Evolutionary conservation across 2,888 invertebrate species (phyloP).

Genomic region (Pharmacophagus antenor): DNA sequence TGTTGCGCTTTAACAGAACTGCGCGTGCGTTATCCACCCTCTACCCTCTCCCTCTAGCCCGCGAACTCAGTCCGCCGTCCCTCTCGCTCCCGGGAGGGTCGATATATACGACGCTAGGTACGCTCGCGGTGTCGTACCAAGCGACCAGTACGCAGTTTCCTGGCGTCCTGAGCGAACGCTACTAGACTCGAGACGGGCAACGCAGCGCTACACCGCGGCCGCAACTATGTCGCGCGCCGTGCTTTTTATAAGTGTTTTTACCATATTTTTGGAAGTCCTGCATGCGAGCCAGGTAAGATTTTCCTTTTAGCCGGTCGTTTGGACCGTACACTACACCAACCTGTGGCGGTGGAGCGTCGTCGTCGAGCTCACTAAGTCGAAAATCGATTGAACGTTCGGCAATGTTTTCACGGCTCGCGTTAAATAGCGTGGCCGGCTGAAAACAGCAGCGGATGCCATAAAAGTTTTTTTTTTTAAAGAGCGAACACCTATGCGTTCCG

Average conservation of each 20-base stretch:
- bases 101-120: conserved; percentile 79
- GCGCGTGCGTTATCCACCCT: conserved; percentile 74
- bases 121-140: conserved; percentile 66
- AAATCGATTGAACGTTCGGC: conserved; percentile 73
- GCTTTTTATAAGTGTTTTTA: conserved; percentile 82
- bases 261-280: conserved; percentile 81
- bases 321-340: conserved; percentile 33
- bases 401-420: conserved; percentile 73
- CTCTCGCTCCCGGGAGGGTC: conserved; percentile 70
- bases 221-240: conserved; percentile 83
- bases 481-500: conserved; percentile 42
- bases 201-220: conserved; percentile 66
- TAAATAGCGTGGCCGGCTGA: conserved; percentile 62
- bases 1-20: conserved; percentile 63
- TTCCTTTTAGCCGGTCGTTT: conserved; percentile 35
- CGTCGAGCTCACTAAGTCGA: conserved; percentile 55
- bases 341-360: conserved; percentile 37
- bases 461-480: conserved; percentile 60
- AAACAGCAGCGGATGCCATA: conserved; percentile 62
- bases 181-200: conserved; percentile 54
- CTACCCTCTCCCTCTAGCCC: conserved; percentile 49
- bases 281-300: conserved; percentile 79
- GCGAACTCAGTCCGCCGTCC: conserved; percentile 41
- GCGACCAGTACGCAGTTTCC: conserved; percentile 75
- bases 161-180: conserved; percentile 68